These are phyloP conservation scores for Machaerirhynchus nigripectus DNA, from an alignment of 2,113 vertebrate species.

Conservation along the genomic window DNA sequence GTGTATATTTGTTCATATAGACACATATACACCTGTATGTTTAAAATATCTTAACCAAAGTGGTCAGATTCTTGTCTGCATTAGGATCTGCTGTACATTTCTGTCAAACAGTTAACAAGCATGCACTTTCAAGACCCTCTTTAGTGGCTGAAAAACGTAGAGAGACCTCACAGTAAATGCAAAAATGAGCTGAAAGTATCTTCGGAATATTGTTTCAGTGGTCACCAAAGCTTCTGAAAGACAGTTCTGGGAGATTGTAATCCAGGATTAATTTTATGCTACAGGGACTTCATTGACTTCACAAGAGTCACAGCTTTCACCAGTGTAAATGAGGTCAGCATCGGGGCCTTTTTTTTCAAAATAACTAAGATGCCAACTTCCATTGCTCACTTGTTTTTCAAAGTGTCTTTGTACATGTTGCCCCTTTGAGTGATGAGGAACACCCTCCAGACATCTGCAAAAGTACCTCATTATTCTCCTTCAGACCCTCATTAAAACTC, in stretches of 20 bases:
- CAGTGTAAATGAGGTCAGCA: conserved; percentile 49
- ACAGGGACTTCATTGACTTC: conserved; percentile 23
- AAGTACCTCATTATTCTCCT: conserved; percentile 63
- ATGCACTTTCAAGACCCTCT: neutral
- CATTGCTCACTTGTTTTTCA: conserved; percentile 55
- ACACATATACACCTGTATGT: neutral
- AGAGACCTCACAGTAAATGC: neutral
- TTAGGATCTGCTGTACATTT: neutral
- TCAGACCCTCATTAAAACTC: conserved; percentile 63
- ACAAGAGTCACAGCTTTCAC: conserved; percentile 20
- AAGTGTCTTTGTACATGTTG: conserved; percentile 53
- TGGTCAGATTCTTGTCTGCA: neutral
- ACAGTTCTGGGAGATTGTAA: neutral
- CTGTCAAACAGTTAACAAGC: neutral
- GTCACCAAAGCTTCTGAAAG: neutral
- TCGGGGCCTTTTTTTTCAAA: neutral
- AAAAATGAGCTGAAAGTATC: neutral
- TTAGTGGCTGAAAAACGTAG: neutral
- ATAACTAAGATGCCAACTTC: conserved; percentile 35
- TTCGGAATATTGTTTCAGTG: neutral
- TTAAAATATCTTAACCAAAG: neutral
- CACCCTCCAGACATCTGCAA: conserved; percentile 58
- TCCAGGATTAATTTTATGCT: conserved; percentile 33
- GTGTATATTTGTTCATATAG: neutral
- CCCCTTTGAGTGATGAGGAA: conserved; percentile 53